These are phyloP conservation scores for Philopotamus ludificatus DNA, from an alignment of 1,140 invertebrate genomes.

Conservation along the genomic window DNA sequence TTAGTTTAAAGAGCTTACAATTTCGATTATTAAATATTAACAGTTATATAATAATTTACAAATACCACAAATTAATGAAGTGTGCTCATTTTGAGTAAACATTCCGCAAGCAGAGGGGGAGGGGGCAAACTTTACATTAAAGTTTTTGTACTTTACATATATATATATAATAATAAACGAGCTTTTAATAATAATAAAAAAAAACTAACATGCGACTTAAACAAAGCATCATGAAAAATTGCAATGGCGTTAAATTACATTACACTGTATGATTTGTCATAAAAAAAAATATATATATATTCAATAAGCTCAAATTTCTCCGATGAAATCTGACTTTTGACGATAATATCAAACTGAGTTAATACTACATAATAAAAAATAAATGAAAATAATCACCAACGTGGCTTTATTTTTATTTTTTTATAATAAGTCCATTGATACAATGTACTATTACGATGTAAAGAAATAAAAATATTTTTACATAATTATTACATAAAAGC, in stretches of 20 bases:
- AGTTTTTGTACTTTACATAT: slow-evolving; percentile 32
- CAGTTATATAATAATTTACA: not conserved
- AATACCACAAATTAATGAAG: not conserved
- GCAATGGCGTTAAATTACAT: slow-evolving; percentile 12
- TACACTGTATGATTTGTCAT: slow-evolving; percentile 25
- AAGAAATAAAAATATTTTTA: not conserved
- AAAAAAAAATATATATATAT: slow-evolving; percentile 1
- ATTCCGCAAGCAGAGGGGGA: slow-evolving; percentile 20
- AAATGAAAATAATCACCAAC: not conserved
- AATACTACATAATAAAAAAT: not conserved
- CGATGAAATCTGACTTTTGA: too few relatives aligned
- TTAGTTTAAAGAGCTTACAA: slow-evolving; percentile 5
- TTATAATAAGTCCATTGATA: slow-evolving; percentile 22
- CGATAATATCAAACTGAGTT: not conserved
- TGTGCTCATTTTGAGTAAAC: slow-evolving; percentile 21
- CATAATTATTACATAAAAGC: too few relatives aligned
- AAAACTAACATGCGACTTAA: slow-evolving; percentile 3
- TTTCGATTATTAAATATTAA: slow-evolving; percentile 12
- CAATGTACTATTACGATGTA: slow-evolving; percentile 22
- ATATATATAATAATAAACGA: slow-evolving; percentile 4
- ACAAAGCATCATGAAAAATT: slow-evolving; percentile 12
- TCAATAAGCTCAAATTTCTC: too few relatives aligned
- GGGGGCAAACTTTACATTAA: slow-evolving; percentile 13
- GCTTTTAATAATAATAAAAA: not conserved
- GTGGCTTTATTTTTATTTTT: not conserved